phyloP scores from a whole-genome alignment of 35 echinoderm and acorn worm species.

The Nesometra sesokonis region DNA sequence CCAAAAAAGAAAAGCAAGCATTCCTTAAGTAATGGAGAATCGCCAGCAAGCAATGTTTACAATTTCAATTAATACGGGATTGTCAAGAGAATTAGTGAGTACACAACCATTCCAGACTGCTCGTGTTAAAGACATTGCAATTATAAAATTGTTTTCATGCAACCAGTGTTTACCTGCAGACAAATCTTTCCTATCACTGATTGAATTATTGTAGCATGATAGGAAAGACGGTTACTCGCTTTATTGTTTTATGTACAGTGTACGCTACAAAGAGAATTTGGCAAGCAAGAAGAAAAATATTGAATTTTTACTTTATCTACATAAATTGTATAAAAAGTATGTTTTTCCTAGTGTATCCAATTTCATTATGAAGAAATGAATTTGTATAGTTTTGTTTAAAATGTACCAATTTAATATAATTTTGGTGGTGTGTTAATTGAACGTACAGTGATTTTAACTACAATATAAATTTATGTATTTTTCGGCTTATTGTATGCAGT shows the following conservation, averaged over 20 bases:
- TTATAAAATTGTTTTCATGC: not conserved
- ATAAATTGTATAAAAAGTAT: not conserved
- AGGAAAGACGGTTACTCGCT: not conserved
- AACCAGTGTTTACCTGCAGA: too few relatives aligned
- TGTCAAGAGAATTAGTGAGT: not conserved
- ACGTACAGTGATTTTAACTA: not conserved
- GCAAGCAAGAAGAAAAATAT: not conserved
- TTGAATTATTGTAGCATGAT: not conserved
- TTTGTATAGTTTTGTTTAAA: not conserved
- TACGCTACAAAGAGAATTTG: not conserved
- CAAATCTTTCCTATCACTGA: not conserved
- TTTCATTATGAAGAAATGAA: not conserved
- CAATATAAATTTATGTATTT: not conserved
- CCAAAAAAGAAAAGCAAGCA: conserved; percentile 29
- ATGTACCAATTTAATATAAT: not conserved
- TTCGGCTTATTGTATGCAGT: not conserved
- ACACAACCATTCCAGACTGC: not conserved
- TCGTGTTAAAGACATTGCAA: not conserved
- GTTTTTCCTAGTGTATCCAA: not conserved
- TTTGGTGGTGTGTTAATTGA: not conserved
- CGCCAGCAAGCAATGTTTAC: not conserved
- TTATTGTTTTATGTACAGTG: not conserved
- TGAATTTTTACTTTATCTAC: not conserved
- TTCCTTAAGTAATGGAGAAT: not conserved
- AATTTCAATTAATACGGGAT: not conserved